Percentiles rank a stretch among this genome's conserved stretches.
These are phyloP conservation scores for Percopsis omiscomaycus DNA, from an alignment of 2,797 vertebrate genomes.

Conservation along the genomic window DNA sequence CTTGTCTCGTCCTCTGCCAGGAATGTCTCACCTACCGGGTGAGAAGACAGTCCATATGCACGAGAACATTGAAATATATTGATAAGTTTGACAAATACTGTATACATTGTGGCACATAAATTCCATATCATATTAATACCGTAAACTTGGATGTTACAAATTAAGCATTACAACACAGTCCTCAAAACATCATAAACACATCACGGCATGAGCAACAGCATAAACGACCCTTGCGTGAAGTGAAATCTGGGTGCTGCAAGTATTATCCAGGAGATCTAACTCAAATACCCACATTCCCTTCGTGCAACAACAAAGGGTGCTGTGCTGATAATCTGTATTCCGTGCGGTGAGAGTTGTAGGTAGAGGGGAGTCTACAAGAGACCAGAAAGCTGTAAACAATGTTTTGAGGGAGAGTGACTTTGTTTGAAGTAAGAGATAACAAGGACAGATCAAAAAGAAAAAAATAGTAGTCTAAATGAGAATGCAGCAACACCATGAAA, in stretches of 20 bases:
- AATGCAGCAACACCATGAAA: conserved; percentile 37
- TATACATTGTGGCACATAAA: background rate
- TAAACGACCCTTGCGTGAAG: conserved; percentile 67
- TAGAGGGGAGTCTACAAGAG: conserved; percentile 44
- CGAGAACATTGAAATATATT: background rate
- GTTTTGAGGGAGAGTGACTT: conserved; percentile 53
- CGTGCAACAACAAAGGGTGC: conserved; percentile 74
- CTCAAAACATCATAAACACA: conserved; percentile 45
- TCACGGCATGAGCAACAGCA: conserved; percentile 44
- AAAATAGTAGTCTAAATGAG: conserved; percentile 22
- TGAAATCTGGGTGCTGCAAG: conserved; percentile 64
- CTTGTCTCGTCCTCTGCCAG: conserved; percentile 25
- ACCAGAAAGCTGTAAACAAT: conserved; percentile 57
- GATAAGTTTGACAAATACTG: too few relatives aligned
- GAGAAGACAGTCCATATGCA: conserved; percentile 6
- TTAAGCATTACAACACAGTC: background rate
- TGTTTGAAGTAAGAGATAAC: conserved; percentile 73
- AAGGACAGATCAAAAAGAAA: conserved; percentile 45
- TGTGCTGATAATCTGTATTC: conserved; percentile 73
- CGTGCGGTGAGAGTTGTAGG: conserved; percentile 67
- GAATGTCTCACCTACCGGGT: conserved; percentile 14
- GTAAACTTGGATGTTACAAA: too few relatives aligned
- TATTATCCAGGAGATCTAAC: conserved; percentile 75
- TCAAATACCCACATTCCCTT: conserved; percentile 79
- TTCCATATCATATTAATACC: too few relatives aligned